These are phyloP conservation scores for Folsomia manolachei DNA, from an alignment of 2,888 invertebrate species.

Conservation along the genomic window DNA sequence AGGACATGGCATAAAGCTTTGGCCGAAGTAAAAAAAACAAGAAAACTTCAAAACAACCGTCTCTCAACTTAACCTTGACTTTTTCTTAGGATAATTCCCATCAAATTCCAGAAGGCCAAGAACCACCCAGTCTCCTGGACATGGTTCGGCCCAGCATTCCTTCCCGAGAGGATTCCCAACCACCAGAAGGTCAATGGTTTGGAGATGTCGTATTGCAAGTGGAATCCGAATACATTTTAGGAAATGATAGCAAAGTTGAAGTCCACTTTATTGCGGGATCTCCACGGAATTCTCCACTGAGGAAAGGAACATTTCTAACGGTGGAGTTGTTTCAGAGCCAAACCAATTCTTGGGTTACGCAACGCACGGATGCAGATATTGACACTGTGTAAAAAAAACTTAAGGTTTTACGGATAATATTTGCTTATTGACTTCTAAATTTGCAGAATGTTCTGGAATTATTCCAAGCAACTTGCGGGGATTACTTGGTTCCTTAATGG, in stretches of 20 bases:
- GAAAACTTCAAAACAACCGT: background rate
- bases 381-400: background rate
- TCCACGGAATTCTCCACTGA: background rate
- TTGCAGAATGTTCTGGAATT: background rate
- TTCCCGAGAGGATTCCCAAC: background rate
- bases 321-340: background rate
- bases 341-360: background rate
- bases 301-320: background rate
- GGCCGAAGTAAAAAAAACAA: background rate
- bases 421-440: background rate
- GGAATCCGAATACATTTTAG: background rate
- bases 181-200: background rate
- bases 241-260: background rate
- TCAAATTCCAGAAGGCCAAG: background rate
- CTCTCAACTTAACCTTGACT: too few species aligned
- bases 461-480: background rate
- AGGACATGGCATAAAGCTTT: background rate
- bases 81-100: background rate
- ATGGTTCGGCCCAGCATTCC: background rate
- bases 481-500: background rate
- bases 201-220: background rate
- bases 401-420: background rate
- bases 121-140: background rate
- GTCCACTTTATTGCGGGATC: background rate
- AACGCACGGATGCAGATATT: background rate